phyloP scores from a whole-genome alignment of 2,888 invertebrate genomes.

The Hirtodrosophila alboralis region DNA sequence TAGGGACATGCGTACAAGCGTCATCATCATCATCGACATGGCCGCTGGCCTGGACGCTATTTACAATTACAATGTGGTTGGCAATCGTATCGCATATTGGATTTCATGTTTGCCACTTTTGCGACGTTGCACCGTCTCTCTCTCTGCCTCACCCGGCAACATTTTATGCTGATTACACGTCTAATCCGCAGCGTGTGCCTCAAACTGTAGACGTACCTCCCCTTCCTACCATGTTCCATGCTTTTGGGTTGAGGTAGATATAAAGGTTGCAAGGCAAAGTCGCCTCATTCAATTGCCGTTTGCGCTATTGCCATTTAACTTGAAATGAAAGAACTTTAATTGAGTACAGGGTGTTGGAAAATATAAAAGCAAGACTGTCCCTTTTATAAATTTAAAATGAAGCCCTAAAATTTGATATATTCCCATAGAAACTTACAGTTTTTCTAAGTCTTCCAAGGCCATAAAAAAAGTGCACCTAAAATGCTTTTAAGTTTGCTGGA shows the following conservation, averaged over 20 bases:
- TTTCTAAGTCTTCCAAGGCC: conserved; percentile 16
- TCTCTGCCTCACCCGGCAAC: conserved; percentile 40
- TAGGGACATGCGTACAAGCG: conserved; percentile 74
- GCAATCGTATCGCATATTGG: conserved; percentile 71
- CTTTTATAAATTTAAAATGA: conserved; percentile 7
- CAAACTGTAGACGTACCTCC: conserved; percentile 37
- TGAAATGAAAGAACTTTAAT: conserved; percentile 55
- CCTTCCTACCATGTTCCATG: conserved; percentile 23
- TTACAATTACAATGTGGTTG: too few relatives aligned
- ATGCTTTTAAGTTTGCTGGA: not conserved
- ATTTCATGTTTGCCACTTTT: conserved; percentile 76
- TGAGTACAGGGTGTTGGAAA: conserved; percentile 61
- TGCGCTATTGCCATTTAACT: conserved; percentile 63
- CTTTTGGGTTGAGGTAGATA: not conserved
- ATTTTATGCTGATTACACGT: conserved; percentile 79
- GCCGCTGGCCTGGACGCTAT: conserved; percentile 37
- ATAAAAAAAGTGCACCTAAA: not conserved
- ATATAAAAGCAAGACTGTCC: too few relatives aligned
- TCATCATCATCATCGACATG: conserved; percentile 50
- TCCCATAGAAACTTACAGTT: too few relatives aligned
- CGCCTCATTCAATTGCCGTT: conserved; percentile 68
- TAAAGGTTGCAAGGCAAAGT: too few relatives aligned
- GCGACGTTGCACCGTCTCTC: conserved; percentile 17
- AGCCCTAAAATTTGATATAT: conserved; percentile 13
- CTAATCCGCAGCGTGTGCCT: conserved; percentile 77